Evolutionary conservation across 2,113 vertebrate species (phyloP), one percentile per base, ranked within the genome.

Genomic region (Strigops habroptila): DNA sequence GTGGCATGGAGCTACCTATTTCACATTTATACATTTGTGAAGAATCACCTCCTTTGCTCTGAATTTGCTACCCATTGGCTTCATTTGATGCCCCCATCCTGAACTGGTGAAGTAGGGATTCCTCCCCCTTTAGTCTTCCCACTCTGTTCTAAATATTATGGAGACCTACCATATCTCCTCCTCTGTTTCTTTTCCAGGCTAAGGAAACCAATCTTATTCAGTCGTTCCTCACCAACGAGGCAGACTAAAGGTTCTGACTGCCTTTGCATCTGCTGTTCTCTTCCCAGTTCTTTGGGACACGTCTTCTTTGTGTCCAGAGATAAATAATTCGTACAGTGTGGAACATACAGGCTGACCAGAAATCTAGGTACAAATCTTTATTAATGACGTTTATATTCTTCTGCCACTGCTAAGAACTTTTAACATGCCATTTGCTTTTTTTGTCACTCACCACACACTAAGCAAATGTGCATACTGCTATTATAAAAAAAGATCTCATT

Each of bases 401-500:
- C 48, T 49, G 31, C 35, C 6, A 3, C 78, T 90, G 63, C 48
- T 77, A 77, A 78, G 44, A 55, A 84, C 55, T 90, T 69, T 51
- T 73, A 87, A 37, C 28, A 60, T 64, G 35, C 35, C 23, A 35
- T 84, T 91, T 74, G 35, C 28, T 41, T 78, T 52, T 86, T 77
- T 69, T 77, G 73, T 59, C 49, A 60, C 22, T 77, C 17, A 25
- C 10, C 0, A 0, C 69, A 87, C 69, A 44, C 43, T 51, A 62
- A 74, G 44, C 28, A 84, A 91, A 91, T 49, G 27, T 51, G 25
- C 74, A 55, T 24, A 65, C 16, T 81, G 52, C 35, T 69, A 65
- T 81, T 84, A 81, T 60, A 78, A 91, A 83, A 73, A 39, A 84
- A 80, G 33, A 84, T 49, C 68, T 80, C 64, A 90, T 90, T 87